Evolutionary conservation across 2,797 vertebrate genomes (phyloP), one percentile per base, ranked within the genome.

Genomic region (Hyperoplus immaculatus): DNA sequence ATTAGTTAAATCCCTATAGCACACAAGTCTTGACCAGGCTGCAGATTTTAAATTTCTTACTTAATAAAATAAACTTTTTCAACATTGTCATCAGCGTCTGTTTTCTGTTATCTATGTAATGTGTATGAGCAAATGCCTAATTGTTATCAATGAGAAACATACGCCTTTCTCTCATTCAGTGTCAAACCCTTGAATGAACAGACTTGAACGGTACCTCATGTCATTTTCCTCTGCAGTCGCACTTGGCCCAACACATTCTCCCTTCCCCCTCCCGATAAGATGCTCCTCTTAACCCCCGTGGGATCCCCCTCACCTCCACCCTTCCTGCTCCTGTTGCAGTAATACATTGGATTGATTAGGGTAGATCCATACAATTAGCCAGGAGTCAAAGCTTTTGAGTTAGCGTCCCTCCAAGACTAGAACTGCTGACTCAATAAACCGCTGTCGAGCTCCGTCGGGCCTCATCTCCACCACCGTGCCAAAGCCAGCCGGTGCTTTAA

Each of bases 291-390:
- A 29, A n/a, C 42, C 15, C 80, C 61, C 21, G 16, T 9, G 55
- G 51, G 49, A 69, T n/a, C 8, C 18, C 76, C 5, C 68, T 41
- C 56, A n/a, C 61, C 49, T 15, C 14, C 50, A 36, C 74, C 41
- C 47, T 29, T 14, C 6, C 8, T 49, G 29, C 80, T 56, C 71
- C 77, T 59, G 65, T 57, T 76, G 75, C 83, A 86, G 81, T 77
- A 80, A 81, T 80, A 86, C 77, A 64, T 68, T n/a, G 56, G 69
- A 88, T 89, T 77, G 86, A 90, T 77, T 87, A 79, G 77, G 45
- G 73, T 75, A 65, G 80, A 91, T 89, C 83, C 41, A 91, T 92
- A 77, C 80, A 87, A 92, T 92, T 90, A 92, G 62, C 78, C 74
- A 57, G 65, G 56, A 90, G 87, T 86, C 82, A 77, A 66, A 82